Evolutionary conservation across 2,113 vertebrate genomes (phyloP).

Genomic region (Ceyx melanurus): DNA sequence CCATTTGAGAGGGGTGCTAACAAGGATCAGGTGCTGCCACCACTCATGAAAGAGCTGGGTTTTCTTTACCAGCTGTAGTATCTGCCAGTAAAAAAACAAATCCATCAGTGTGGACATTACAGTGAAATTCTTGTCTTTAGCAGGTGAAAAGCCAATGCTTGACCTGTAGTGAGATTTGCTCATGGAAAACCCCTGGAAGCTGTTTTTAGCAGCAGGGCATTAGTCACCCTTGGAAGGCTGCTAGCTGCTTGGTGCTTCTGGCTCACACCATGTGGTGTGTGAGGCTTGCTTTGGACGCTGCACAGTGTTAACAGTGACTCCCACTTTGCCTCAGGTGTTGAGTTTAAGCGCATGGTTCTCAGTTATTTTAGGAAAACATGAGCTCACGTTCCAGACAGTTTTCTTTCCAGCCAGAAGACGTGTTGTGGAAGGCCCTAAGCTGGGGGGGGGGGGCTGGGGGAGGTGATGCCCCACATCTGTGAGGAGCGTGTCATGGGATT

Average conservation of each 20-base stretch:
- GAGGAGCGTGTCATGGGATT: not conserved
- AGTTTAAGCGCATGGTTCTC: slow-evolving; percentile 29
- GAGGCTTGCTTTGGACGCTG: slow-evolving; percentile 15
- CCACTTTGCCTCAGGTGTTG: slow-evolving; percentile 63
- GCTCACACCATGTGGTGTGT: not conserved
- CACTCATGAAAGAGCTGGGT: not conserved
- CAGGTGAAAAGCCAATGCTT: slow-evolving; percentile 24
- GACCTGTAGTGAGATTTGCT: slow-evolving; percentile 24
- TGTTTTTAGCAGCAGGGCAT: slow-evolving; percentile 58
- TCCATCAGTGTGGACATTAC: not conserved
- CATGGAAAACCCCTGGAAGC: slow-evolving; percentile 60
- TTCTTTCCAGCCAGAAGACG: not conserved
- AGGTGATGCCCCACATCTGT: not conserved
- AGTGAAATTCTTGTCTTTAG: slow-evolving; percentile 39
- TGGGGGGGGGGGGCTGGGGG: not conserved
- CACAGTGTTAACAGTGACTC: not conserved
- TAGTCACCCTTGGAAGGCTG: slow-evolving; percentile 59
- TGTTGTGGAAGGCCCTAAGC: not conserved
- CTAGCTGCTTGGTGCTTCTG: not conserved
- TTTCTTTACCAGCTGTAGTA: not conserved
- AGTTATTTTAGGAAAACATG: slow-evolving; percentile 62
- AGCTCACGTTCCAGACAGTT: slow-evolving; percentile 41
- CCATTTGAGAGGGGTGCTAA: not conserved
- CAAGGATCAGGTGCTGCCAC: slow-evolving; percentile 44
- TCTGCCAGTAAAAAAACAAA: not conserved